These are phyloP conservation scores for Misgurnus anguillicaudatus DNA, from an alignment of 2,113 vertebrate genomes.

Conservation along the genomic window DNA sequence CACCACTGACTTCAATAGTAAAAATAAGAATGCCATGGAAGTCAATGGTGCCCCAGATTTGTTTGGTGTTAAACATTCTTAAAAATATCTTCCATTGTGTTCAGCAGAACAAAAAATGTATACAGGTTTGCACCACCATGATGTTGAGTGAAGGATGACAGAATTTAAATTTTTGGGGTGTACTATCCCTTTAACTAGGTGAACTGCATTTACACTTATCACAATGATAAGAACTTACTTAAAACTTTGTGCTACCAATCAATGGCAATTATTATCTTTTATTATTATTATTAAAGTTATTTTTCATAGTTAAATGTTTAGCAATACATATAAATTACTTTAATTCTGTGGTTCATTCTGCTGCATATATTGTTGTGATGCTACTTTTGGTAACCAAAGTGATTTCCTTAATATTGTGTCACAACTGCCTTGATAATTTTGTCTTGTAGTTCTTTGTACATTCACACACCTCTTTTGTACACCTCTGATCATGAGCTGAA, in stretches of 20 bases:
- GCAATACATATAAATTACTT: conserved; percentile 1
- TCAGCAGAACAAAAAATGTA: neutral
- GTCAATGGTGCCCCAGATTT: no score
- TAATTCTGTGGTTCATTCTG: neutral
- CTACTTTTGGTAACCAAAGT: conserved; percentile 2
- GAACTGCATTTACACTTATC: no score
- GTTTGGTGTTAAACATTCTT: neutral
- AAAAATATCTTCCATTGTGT: neutral
- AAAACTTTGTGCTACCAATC: neutral
- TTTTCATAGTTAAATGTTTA: conserved; percentile 13
- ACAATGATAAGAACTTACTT: neutral
- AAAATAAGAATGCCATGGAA: no score
- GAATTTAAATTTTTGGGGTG: no score
- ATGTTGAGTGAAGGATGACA: no score
- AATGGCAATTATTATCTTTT: neutral
- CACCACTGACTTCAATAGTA: no score
- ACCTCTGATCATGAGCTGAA: neutral
- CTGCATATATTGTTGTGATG: conserved; percentile 22
- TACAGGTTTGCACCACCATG: no score
- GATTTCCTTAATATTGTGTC: conserved; percentile 11
- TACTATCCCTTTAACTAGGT: no score
- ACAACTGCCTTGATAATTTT: neutral
- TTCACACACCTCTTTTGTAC: conserved; percentile 1
- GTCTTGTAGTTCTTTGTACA: neutral
- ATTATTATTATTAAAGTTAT: conserved; percentile 1